phyloP scores from a whole-genome alignment of 1,140 invertebrate species.

The Aphaenogaster ashmeadi region DNA sequence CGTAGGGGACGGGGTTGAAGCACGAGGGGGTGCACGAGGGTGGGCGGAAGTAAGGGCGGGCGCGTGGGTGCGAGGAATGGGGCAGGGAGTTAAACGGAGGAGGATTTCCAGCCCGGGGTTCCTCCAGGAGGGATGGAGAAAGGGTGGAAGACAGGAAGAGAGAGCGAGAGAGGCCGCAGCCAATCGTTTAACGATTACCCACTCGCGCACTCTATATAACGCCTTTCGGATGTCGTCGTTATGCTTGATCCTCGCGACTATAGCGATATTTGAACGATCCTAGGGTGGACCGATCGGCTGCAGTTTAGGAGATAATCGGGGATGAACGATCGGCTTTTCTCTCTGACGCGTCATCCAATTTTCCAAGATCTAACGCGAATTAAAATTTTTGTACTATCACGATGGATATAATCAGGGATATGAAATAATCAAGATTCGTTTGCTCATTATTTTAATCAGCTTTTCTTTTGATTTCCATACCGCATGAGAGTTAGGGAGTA shows the following conservation, averaged over 20 bases:
- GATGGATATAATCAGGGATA: neutral
- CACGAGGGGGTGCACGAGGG: slow-evolving; percentile 67
- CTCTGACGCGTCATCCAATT: neutral
- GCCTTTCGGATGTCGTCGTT: slow-evolving; percentile 83
- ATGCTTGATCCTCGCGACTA: slow-evolving; percentile 73
- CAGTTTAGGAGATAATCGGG: slow-evolving; percentile 34
- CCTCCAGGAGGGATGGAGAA: slow-evolving; percentile 59
- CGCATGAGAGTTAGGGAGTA: neutral
- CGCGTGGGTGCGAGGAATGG: slow-evolving; percentile 66
- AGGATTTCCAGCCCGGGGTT: slow-evolving; percentile 64
- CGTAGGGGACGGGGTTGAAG: slow-evolving; percentile 49
- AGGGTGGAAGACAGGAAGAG: slow-evolving; percentile 52
- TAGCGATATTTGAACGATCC: slow-evolving; percentile 64
- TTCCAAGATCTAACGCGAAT: neutral
- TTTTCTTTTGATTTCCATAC: slow-evolving; percentile 4
- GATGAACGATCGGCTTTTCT: neutral
- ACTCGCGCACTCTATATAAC: slow-evolving; percentile 83
- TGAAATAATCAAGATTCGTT: slow-evolving; percentile 7
- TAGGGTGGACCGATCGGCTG: slow-evolving; percentile 23
- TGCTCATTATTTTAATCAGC: neutral
- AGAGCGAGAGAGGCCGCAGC: slow-evolving; percentile 78
- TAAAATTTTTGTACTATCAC: neutral
- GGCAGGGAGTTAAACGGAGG: slow-evolving; percentile 77
- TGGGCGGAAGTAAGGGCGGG: slow-evolving; percentile 77
- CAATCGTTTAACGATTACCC: slow-evolving; percentile 87